phyloP scores from a whole-genome alignment of 2,797 vertebrate genomes.

The Buceros bicornis region DNA sequence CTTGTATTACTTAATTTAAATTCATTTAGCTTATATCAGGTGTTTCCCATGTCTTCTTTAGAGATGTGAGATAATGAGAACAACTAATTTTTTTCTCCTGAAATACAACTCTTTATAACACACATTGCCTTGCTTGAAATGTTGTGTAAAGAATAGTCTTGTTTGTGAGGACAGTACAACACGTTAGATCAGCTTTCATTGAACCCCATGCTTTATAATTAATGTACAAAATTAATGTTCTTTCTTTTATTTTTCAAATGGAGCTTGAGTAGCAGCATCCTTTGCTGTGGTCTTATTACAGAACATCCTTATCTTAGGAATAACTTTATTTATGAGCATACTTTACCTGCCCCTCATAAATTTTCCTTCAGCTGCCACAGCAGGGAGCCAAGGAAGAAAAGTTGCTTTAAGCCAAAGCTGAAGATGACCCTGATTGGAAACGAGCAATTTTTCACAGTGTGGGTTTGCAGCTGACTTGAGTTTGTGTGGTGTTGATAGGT shows the following conservation, averaged over 20 bases:
- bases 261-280: background rate
- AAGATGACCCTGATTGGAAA: background rate
- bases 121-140: background rate
- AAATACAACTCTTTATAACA: background rate
- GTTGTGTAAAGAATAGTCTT: background rate
- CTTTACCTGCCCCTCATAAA: background rate
- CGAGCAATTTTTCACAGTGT: background rate
- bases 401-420: background rate
- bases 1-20: background rate
- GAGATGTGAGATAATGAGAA: conserved; percentile 19
- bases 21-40: background rate
- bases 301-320: conserved; percentile 24
- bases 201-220: background rate
- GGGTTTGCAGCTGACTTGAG: background rate
- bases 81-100: background rate
- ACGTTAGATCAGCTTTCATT: background rate
- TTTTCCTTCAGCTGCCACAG: background rate
- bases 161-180: background rate
- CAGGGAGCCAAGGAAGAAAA: background rate
- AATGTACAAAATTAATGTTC: background rate
- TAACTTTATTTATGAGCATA: background rate
- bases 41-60: conserved; percentile 28
- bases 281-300: conserved; percentile 34
- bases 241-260: background rate
- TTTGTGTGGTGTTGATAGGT: background rate